These are phyloP conservation scores for Priocnemis perturbator DNA, from an alignment of 2,888 invertebrate genomes.

Conservation along the genomic window DNA sequence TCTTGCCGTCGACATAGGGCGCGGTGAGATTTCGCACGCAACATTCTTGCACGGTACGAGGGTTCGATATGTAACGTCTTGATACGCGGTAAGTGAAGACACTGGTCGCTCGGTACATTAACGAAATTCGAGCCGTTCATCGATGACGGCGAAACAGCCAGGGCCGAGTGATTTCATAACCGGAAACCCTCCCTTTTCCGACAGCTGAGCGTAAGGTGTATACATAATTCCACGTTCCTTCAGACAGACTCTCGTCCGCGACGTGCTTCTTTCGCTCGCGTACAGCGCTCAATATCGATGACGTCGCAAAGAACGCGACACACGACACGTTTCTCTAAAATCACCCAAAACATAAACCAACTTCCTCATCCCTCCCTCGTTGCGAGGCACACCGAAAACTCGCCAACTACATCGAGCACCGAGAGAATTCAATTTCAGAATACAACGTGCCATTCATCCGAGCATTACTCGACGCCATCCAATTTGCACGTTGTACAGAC, in stretches of 20 bases:
- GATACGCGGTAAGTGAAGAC: background rate
- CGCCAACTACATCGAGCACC: too few relatives aligned
- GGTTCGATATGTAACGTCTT: background rate
- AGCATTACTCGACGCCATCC: too few relatives aligned
- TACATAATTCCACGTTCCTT: constrained; percentile 4
- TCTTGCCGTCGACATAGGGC: background rate
- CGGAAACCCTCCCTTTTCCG: constrained; percentile 25
- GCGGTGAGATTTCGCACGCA: background rate
- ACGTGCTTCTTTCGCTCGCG: background rate
- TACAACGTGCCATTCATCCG: too few relatives aligned
- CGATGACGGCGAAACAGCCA: constrained; percentile 11
- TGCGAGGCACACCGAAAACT: too few relatives aligned
- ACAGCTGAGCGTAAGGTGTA: constrained; percentile 19
- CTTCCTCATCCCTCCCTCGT: too few relatives aligned
- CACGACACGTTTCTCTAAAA: too few relatives aligned
- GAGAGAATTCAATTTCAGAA: too few relatives aligned
- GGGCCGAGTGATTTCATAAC: constrained; percentile 23
- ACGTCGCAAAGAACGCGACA: too few relatives aligned
- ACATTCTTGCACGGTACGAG: background rate
- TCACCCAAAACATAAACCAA: too few relatives aligned
- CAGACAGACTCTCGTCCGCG: constrained; percentile 1
- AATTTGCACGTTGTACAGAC: too few relatives aligned
- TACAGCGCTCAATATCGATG: background rate
- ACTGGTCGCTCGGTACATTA: background rate
- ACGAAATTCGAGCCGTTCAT: background rate